A percentile compares a stretch with the other conserved stretches of the same genome.
Evolutionary conservation across 2,113 vertebrate genomes (phyloP).

Genomic region (Peromyscus californicus): DNA sequence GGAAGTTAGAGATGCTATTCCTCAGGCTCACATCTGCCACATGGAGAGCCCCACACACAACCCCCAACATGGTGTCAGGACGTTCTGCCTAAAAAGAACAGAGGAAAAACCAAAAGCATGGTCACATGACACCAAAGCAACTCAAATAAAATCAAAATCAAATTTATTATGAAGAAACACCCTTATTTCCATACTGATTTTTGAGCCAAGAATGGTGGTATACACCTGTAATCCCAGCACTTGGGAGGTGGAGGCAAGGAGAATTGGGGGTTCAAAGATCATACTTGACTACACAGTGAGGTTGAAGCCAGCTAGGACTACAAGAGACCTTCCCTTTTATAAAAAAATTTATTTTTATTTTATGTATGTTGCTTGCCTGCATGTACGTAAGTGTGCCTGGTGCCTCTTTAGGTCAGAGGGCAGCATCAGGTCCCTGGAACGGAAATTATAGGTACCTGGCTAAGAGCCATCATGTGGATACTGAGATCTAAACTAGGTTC

Average conservation of each 20-base stretch:
- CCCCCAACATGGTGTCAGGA: constrained; percentile 97
- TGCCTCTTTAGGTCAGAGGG: not conserved
- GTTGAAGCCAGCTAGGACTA: not conserved
- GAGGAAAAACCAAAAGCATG: not conserved
- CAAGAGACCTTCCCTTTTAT: not conserved
- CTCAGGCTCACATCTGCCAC: constrained; percentile 96
- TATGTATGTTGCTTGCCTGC: not conserved
- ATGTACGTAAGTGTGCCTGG: not conserved
- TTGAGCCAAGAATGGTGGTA: not conserved
- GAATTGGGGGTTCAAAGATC: not conserved
- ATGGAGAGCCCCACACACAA: constrained; percentile 97
- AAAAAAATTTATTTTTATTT: not conserved
- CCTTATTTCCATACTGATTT: constrained; percentile 10
- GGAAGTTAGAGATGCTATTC: constrained; percentile 98
- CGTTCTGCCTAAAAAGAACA: constrained; percentile 92
- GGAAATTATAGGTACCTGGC: not conserved
- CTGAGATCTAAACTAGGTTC: not conserved
- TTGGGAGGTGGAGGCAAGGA: not conserved
- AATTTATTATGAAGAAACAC: constrained; percentile 34
- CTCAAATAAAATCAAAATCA: constrained; percentile 24
- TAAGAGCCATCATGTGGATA: not conserved
- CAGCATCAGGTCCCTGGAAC: not conserved
- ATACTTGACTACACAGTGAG: not conserved
- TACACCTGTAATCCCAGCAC: not conserved
- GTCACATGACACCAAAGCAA: not conserved